A percentile compares a stretch with the other conserved stretches of the same genome.
Evolutionary conservation across 2,888 invertebrate genomes (phyloP).

Genomic region (Lithophane leautieri): DNA sequence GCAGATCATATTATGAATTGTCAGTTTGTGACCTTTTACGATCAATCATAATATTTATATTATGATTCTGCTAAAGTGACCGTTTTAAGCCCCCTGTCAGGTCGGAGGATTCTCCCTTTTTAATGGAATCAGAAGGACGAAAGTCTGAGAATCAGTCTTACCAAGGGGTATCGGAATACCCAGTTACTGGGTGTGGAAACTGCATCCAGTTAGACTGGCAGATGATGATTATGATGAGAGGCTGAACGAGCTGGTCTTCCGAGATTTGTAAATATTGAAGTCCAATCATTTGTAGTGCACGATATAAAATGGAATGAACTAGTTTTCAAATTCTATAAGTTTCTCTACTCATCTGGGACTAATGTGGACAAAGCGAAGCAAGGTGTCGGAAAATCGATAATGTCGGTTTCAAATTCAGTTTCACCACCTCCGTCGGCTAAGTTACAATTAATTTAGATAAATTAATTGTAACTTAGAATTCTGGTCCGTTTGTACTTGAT

Average conservation of each 20-base stretch:
- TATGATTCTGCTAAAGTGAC: no score
- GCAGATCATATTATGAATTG: no score
- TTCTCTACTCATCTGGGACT: slow-evolving; percentile 8
- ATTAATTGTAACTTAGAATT: no score
- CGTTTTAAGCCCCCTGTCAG: no score
- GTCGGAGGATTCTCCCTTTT: background rate
- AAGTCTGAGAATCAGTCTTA: background rate
- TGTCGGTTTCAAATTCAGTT: background rate
- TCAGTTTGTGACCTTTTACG: no score
- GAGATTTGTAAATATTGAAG: slow-evolving; percentile 16
- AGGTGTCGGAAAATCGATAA: slow-evolving; percentile 11
- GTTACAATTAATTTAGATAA: background rate
- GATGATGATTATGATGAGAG: background rate
- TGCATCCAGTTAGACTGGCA: no score
- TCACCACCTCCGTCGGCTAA: background rate
- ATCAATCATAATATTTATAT: no score
- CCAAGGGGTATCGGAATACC: background rate
- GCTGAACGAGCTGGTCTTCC: background rate
- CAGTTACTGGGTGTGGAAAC: background rate
- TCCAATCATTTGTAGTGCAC: slow-evolving; percentile 28
- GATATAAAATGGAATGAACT: slow-evolving; percentile 1
- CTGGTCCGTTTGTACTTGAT: background rate
- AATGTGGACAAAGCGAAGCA: background rate
- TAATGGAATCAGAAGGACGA: background rate
- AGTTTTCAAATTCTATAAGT: slow-evolving; percentile 16